These are phyloP conservation scores for Dolomedes plantarius DNA, from an alignment of 2,888 invertebrate species.

Conservation along the genomic window DNA sequence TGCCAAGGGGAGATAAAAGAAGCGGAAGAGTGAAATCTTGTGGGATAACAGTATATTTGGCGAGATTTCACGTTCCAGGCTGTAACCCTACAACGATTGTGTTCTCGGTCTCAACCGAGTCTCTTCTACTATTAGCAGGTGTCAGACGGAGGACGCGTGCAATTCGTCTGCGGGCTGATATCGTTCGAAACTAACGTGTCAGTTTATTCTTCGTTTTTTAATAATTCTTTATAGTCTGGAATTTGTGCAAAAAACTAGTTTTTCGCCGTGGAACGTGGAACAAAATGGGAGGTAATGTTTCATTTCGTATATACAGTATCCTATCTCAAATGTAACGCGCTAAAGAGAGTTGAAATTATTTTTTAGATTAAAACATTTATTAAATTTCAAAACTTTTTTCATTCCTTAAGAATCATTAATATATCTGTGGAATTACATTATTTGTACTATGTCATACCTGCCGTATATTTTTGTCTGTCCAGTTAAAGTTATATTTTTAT, in stretches of 20 bases:
- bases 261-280: not conserved
- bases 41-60: conserved; percentile 1
- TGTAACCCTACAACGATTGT: conserved; percentile 39
- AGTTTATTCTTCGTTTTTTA: conserved; percentile 27
- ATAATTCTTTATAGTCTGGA: conserved; percentile 38
- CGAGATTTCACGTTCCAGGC: not conserved
- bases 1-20: not conserved
- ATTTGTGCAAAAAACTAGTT: not conserved
- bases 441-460: too few species aligned
- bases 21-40: not conserved
- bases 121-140: conserved; percentile 51
- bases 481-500: too few species aligned
- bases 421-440: too few species aligned
- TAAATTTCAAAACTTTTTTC: too few species aligned
- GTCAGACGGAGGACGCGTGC: conserved; percentile 2
- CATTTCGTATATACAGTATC: too few species aligned
- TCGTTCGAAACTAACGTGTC: conserved; percentile 1
- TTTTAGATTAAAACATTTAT: too few species aligned
- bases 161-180: not conserved
- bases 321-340: too few species aligned
- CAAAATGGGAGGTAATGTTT: not conserved
- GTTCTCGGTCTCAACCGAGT: conserved; percentile 7
- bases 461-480: too few species aligned
- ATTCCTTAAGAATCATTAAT: too few species aligned
- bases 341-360: too few species aligned